Evolutionary conservation across 2,888 invertebrate genomes (phyloP).

Genomic region (Synergus gifuensis): DNA sequence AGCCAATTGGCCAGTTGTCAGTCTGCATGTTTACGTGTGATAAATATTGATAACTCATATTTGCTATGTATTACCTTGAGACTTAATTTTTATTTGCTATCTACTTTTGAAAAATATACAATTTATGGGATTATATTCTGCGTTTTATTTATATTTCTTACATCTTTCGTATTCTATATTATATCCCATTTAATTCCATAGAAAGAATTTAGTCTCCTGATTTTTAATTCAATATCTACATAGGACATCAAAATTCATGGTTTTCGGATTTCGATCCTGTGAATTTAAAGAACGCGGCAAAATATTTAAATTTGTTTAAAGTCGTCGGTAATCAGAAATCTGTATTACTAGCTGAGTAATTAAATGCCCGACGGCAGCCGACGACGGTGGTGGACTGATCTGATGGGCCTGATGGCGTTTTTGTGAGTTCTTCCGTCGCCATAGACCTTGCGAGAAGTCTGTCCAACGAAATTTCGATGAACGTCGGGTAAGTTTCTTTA

Average conservation of each 20-base stretch:
- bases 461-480: slow-evolving; percentile 11
- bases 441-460: slow-evolving; percentile 12
- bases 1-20: neutral
- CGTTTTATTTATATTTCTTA: neutral
- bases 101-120: slow-evolving; percentile 35
- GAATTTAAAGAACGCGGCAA: slow-evolving; percentile 4
- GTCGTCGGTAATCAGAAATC: neutral
- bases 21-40: neutral
- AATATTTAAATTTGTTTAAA: neutral
- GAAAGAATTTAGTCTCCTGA: neutral
- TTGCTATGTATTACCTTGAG: neutral
- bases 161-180: neutral
- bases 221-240: neutral
- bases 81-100: slow-evolving; percentile 35
- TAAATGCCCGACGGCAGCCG: slow-evolving; percentile 24
- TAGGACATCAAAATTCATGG: neutral
- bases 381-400: slow-evolving; percentile 24
- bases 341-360: slow-evolving; percentile 16
- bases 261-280: neutral
- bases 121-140: neutral
- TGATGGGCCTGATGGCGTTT: slow-evolving; percentile 8
- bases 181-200: neutral
- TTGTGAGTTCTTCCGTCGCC: slow-evolving; percentile 18
- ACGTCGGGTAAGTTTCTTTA: slow-evolving; percentile 27
- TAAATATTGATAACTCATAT: slow-evolving; percentile 1